phyloP scores from a whole-genome alignment of 1,140 invertebrate species.

The Pseudobourletiella spinata region DNA sequence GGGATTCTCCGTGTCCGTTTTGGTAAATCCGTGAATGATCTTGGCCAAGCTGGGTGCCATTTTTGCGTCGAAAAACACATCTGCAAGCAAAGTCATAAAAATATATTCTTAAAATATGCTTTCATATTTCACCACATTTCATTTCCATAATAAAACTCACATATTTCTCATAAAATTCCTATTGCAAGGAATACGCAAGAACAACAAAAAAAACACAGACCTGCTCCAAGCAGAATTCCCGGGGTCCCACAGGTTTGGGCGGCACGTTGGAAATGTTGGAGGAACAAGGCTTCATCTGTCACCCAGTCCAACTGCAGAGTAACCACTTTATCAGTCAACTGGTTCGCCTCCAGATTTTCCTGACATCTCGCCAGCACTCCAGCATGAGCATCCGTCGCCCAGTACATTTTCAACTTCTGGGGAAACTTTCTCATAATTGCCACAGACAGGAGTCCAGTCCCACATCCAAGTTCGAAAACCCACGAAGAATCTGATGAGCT shows the following conservation, averaged over 20 bases:
- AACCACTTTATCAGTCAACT: not conserved
- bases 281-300: not conserved
- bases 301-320: not conserved
- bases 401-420: not conserved
- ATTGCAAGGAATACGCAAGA: too few species aligned
- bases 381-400: not conserved
- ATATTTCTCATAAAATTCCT: too few species aligned
- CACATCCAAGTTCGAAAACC: not conserved
- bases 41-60: not conserved
- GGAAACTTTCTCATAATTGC: not conserved
- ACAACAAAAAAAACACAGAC: not conserved
- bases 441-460: slow-evolving; percentile 1
- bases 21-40: not conserved
- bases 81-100: not conserved
- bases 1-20: not conserved
- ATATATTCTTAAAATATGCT: not conserved
- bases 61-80: not conserved
- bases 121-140: not conserved
- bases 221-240: slow-evolving; percentile 3
- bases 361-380: not conserved
- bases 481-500: not conserved
- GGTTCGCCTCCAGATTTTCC: not conserved
- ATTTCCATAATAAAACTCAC: too few species aligned
- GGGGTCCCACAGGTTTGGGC: not conserved
- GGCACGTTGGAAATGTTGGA: not conserved